These are phyloP conservation scores for Hetaerina titia DNA, from an alignment of 2,888 invertebrate genomes.

Conservation along the genomic window DNA sequence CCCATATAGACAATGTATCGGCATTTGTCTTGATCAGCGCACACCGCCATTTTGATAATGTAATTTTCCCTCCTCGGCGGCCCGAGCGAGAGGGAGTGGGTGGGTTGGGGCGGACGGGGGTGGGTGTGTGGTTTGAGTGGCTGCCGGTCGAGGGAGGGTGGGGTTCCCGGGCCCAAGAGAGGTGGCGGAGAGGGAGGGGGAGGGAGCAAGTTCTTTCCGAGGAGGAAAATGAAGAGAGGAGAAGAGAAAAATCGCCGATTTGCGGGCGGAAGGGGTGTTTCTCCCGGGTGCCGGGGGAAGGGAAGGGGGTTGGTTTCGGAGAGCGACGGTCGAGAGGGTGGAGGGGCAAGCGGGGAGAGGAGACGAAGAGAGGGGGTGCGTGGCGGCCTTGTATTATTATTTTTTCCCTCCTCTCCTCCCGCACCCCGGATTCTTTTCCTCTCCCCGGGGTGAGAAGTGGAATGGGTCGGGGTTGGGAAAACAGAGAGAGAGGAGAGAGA, in stretches of 20 bases:
- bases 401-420: conserved; percentile 36
- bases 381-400: background rate
- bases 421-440: conserved; percentile 28
- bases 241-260: conserved; percentile 70
- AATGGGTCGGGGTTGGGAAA: background rate
- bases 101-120: background rate
- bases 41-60: conserved; percentile 71
- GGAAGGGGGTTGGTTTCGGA: background rate
- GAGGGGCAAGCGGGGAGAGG: too few relatives aligned
- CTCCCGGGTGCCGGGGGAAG: conserved; percentile 13
- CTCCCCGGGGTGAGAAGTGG: conserved; percentile 68
- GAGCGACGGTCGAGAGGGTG: background rate
- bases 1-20: conserved; percentile 76
- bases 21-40: conserved; percentile 76
- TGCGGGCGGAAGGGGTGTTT: conserved; percentile 27
- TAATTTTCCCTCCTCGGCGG: conserved; percentile 70
- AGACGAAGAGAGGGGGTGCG: background rate
- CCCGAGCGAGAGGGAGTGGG: conserved; percentile 39
- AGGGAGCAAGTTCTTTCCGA: background rate
- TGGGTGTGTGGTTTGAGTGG: background rate
- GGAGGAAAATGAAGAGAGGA: conserved; percentile 41
- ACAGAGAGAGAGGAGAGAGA: background rate
- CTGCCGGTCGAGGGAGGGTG: conserved; percentile 6
- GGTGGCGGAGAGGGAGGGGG: too few relatives aligned
- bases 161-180: too few relatives aligned